phyloP scores from a whole-genome alignment of 2,113 vertebrate species.

The Ia io region DNA sequence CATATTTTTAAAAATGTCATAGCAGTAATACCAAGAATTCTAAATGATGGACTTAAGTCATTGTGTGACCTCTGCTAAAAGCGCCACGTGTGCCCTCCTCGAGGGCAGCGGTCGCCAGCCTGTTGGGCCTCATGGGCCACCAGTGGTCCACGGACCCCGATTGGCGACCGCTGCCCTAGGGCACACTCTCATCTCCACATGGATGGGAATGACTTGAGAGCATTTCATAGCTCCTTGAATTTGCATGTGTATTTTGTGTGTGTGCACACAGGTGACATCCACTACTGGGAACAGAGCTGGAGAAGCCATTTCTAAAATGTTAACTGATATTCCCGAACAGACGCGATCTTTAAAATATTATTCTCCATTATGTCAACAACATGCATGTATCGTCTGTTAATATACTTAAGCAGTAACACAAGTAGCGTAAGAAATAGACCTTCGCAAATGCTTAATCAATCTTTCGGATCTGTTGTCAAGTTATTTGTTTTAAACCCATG shows the following conservation, averaged over 20 bases:
- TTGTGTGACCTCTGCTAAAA: not conserved
- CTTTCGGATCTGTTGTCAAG: not conserved
- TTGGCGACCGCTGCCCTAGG: too few relatives aligned
- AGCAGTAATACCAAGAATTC: not conserved
- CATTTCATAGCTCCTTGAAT: not conserved
- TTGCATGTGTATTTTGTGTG: not conserved
- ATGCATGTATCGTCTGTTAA: not conserved
- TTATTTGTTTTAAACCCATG: not conserved
- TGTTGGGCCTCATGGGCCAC: too few relatives aligned
- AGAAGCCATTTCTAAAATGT: constrained; percentile 3
- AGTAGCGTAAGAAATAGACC: not conserved
- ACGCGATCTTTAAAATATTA: not conserved
- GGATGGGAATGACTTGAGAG: not conserved
- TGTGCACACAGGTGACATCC: not conserved
- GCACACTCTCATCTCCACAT: not conserved
- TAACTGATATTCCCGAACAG: not conserved
- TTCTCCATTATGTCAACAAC: not conserved
- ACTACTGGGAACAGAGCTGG: not conserved
- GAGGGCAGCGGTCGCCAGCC: too few relatives aligned
- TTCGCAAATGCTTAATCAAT: not conserved
- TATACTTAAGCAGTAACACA: not conserved
- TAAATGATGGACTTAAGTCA: not conserved
- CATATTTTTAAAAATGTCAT: not conserved
- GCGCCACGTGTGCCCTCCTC: not conserved
- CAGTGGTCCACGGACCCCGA: too few relatives aligned